Conservation (phyloP, 2,888 invertebrate species). For the Spodoptera picta region DNA sequence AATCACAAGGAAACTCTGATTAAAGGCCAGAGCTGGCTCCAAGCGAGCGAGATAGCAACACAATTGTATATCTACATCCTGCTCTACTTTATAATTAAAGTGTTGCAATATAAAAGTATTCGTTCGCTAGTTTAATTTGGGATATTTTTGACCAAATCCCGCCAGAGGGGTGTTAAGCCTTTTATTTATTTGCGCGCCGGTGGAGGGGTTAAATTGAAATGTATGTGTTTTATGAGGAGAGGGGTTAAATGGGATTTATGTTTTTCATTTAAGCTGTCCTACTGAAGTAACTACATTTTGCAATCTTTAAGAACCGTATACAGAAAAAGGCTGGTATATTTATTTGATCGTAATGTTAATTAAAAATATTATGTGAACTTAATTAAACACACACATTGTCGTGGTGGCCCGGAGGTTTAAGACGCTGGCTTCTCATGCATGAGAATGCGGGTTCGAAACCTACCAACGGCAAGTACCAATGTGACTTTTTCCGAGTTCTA, state of each 20-base stretch:
- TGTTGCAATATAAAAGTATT: slow-evolving; percentile 29
- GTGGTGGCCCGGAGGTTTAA: no score
- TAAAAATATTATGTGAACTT: no score
- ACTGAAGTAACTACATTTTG: neutral
- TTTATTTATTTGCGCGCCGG: slow-evolving; percentile 21
- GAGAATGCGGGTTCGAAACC: no score
- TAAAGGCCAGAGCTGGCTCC: slow-evolving; percentile 30
- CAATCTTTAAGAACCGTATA: no score
- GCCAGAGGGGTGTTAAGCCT: slow-evolving; percentile 4
- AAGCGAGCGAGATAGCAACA: slow-evolving; percentile 10
- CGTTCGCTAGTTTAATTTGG: slow-evolving; percentile 14
- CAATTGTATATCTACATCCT: slow-evolving; percentile 17
- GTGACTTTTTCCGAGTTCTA: no score
- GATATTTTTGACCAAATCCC: slow-evolving; percentile 23
- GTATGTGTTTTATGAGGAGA: neutral
- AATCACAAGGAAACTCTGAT: slow-evolving; percentile 48
- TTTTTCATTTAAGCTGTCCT: neutral
- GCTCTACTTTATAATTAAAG: slow-evolving; percentile 30
- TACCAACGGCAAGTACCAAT: no score
- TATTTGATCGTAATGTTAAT: no score
- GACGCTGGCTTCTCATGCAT: no score
- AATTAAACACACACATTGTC: no score
- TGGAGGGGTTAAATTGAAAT: slow-evolving; percentile 13
- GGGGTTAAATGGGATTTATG: neutral
- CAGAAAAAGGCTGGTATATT: no score